Percentiles rank a stretch among this genome's conserved stretches.
Conservation (phyloP, 1,140 invertebrate species). For the Phymastichus coffea region DNA sequence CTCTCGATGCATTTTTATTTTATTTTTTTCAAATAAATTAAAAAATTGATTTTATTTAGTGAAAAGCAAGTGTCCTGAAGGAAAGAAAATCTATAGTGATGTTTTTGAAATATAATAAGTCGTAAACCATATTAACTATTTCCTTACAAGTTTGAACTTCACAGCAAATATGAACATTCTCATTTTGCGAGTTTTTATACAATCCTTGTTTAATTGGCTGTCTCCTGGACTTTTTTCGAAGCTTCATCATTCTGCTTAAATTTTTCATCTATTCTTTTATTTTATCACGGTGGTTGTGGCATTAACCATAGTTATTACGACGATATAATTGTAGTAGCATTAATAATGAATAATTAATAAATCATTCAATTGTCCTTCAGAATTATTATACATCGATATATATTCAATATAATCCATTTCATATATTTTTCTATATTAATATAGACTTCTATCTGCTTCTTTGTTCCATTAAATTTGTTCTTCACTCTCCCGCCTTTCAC, state of each 20-base stretch:
- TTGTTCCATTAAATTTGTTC: conserved; percentile 35
- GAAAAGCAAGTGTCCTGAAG: conserved; percentile 21
- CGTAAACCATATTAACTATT: conserved; percentile 18
- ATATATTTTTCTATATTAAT: conserved; percentile 53
- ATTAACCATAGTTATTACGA: conserved; percentile 27
- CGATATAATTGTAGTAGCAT: conserved; percentile 25
- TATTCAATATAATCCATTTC: conserved; percentile 54
- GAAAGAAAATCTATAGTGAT: conserved; percentile 14
- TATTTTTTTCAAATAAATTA: conserved; percentile 23
- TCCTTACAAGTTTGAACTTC: conserved; percentile 15
- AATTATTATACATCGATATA: conserved; percentile 57
- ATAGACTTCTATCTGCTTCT: conserved; percentile 51
- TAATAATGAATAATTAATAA: conserved; percentile 43
- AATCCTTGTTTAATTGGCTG: conserved; percentile 13
- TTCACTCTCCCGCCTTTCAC: not conserved
- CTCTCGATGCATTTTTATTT: conserved; percentile 1
- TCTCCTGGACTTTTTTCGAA: conserved; percentile 20
- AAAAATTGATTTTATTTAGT: conserved; percentile 28
- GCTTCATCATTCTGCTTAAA: conserved; percentile 15
- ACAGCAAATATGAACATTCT: conserved; percentile 24
- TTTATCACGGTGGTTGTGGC: conserved; percentile 27
- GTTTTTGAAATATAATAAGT: conserved; percentile 22
- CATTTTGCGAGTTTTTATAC: conserved; percentile 19
- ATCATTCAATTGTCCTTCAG: conserved; percentile 53
- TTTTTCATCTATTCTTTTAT: not conserved